Conservation (phyloP, 2,797 vertebrate species). For the Molossus alvarezi region DNA sequence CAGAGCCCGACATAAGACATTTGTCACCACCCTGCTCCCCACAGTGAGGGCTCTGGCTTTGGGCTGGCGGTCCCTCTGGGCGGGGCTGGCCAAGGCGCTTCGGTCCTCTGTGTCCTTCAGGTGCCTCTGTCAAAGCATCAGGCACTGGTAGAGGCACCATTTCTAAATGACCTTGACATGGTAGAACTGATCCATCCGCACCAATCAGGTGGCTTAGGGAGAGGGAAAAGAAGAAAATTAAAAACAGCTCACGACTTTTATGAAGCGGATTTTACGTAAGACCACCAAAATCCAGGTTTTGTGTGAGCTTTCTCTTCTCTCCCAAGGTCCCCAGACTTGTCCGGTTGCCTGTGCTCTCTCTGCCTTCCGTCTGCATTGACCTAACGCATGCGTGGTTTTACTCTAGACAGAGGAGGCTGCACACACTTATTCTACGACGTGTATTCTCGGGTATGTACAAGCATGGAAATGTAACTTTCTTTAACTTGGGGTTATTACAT, state of each 20-base stretch:
- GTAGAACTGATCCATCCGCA: not conserved
- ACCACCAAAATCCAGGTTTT: not conserved
- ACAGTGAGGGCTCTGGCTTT: not conserved
- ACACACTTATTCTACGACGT: not conserved
- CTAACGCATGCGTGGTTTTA: not conserved
- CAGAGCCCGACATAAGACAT: not conserved
- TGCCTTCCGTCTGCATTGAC: not conserved
- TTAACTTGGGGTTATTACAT: constrained; percentile 58
- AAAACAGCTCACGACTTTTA: not conserved
- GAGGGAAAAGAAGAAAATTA: not conserved
- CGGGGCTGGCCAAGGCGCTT: not conserved
- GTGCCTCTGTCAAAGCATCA: not conserved
- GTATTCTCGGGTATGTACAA: not conserved
- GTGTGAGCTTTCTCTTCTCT: not conserved
- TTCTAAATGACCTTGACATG: not conserved
- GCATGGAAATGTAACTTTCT: constrained; percentile 1
- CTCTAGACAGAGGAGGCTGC: not conserved
- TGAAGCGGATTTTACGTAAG: not conserved
- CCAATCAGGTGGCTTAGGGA: not conserved
- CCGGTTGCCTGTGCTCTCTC: not conserved
- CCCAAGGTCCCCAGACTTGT: not conserved
- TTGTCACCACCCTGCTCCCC: not conserved
- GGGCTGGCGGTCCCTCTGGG: not conserved
- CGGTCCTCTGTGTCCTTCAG: not conserved
- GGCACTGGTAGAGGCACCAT: not conserved